Evolutionary conservation across 2,797 vertebrate genomes (phyloP), one percentile per base, ranked within the genome.

Genomic region (Helarctos malayanus): DNA sequence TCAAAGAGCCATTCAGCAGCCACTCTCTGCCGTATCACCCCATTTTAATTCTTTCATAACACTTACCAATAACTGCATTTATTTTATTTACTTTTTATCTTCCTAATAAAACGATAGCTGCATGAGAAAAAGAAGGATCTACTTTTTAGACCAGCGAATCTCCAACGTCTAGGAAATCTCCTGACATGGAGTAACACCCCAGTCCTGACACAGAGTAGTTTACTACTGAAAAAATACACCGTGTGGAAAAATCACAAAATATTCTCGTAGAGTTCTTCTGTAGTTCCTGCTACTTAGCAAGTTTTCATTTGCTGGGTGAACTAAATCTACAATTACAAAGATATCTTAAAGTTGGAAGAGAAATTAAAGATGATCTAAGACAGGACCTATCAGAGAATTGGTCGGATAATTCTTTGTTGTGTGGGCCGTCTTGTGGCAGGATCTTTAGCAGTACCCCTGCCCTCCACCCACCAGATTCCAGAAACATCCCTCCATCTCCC

Each of bases 251-350:
- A 15, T 11, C 29, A 61, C 61, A 84, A 79, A 71, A 76, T n/a
- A 19, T 54, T 52, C 68, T 57, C 71, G 21, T 3, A 12, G 3
- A 81, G 32, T 73, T 41, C 47, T 68, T 69, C 18, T 59, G 35
- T n/a, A 73, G 25, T 61, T 90, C 91, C 57, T 49, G 5, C 4
- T 5, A 71, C 25, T 82, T 23, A 32, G 0, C 49, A 45, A 57
- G 11, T 88, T 94, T 85, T 78, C n/a, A 59, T 84, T 57, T 65
- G 23, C 27, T 86, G 52, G 19, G 81, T 81, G 29, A 56, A 85
- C 73, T 47, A 61, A 91, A 47, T 9, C 32, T 61, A 21, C 73
- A 84, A 38, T 78, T 91, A 57, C 7, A 49, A 27, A 88, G 41
- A 25, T 47, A 88, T 54, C 85, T 86, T 86, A 54, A 88, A 89